phyloP scores from a whole-genome alignment of 1,140 invertebrate genomes.

The Cepaea nemoralis region DNA sequence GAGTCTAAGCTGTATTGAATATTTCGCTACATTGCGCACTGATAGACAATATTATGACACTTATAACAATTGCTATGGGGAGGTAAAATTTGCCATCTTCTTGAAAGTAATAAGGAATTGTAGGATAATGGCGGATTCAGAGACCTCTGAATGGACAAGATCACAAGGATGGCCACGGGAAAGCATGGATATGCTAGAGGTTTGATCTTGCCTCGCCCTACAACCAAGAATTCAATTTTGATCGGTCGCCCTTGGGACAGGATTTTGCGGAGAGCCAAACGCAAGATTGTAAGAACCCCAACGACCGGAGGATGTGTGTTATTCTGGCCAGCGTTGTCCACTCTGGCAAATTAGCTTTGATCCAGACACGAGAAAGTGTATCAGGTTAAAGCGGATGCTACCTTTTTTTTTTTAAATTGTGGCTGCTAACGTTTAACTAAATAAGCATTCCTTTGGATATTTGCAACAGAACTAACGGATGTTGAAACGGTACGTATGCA shows the following conservation, averaged over 20 bases:
- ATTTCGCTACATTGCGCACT: too few species aligned
- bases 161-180: not conserved
- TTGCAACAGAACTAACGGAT: too few species aligned
- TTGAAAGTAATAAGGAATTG: not conserved
- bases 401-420: too few species aligned
- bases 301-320: not conserved
- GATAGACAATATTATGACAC: too few species aligned
- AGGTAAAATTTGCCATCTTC: too few species aligned
- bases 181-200: not conserved
- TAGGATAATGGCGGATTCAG: not conserved
- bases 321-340: slow-evolving; percentile 7
- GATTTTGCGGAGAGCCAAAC: not conserved
- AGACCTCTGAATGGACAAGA: not conserved
- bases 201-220: not conserved
- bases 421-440: too few species aligned
- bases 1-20: too few species aligned
- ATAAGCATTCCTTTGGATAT: too few species aligned
- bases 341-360: not conserved
- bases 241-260: not conserved
- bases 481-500: too few species aligned
- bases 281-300: not conserved
- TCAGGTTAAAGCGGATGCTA: too few species aligned
- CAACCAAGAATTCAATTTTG: slow-evolving; percentile 11
- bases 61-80: too few species aligned
- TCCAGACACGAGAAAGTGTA: not conserved